A percentile compares a stretch with the other conserved stretches of the same genome.
Conservation (phyloP, 2,888 invertebrate genomes). For the Orchesella flavescens region DNA sequence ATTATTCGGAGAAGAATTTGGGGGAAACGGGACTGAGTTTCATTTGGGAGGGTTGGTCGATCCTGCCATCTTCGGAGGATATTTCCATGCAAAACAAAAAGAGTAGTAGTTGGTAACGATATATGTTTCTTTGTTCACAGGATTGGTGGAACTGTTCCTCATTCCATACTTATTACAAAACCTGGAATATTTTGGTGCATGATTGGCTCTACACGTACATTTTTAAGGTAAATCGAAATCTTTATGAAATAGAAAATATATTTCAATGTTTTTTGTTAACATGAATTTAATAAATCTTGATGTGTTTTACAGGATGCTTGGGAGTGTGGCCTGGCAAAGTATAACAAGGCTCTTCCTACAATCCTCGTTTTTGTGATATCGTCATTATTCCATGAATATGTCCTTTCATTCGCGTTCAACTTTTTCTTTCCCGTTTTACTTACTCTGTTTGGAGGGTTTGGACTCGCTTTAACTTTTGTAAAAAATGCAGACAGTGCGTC, state of each 20-base stretch:
- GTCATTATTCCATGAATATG: conserved; percentile 90
- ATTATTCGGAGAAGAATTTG: neutral
- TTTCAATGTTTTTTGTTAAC: no score
- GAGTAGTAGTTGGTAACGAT: neutral
- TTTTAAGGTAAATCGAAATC: conserved; percentile 80
- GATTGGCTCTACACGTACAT: conserved; percentile 95
- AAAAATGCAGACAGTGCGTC: conserved; percentile 75
- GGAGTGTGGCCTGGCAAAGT: conserved; percentile 67
- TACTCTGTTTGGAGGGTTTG: conserved; percentile 83
- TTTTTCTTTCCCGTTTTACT: conserved; percentile 92
- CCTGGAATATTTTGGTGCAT: conserved; percentile 96
- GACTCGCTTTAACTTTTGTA: conserved; percentile 76
- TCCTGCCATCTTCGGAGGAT: conserved; percentile 14
- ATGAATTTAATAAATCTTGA: no score
- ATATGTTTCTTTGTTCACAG: conserved; percentile 75
- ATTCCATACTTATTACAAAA: conserved; percentile 89
- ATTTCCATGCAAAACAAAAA: no score
- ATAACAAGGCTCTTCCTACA: conserved; percentile 76
- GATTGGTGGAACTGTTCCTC: conserved; percentile 95
- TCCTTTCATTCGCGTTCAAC: conserved; percentile 84
- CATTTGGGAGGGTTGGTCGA: neutral
- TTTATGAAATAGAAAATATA: no score
- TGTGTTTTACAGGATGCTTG: conserved; percentile 69
- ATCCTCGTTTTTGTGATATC: conserved; percentile 83
- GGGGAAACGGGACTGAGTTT: neutral